These are phyloP conservation scores for Galerucella nymphaeae DNA, from an alignment of 2,888 invertebrate species.

Conservation along the genomic window DNA sequence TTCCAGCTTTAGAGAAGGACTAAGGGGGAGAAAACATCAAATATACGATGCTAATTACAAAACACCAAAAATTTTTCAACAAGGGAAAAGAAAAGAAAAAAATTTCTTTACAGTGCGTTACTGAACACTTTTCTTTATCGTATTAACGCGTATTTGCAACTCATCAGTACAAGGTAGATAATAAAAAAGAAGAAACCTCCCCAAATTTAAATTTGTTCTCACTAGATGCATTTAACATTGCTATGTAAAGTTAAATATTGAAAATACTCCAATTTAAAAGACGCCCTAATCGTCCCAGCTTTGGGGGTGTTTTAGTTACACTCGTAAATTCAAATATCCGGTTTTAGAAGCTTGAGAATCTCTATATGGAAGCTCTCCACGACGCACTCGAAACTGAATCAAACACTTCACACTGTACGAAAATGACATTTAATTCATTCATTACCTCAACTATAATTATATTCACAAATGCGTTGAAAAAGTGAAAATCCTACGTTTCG, in stretches of 20 bases:
- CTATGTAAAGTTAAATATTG: too few species aligned
- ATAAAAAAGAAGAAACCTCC: too few species aligned
- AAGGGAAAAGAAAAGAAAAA: too few species aligned
- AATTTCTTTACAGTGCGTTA: too few species aligned
- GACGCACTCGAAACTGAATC: neutral
- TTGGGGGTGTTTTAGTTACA: neutral
- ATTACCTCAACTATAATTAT: neutral
- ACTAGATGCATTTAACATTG: too few species aligned
- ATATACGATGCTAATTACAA: neutral
- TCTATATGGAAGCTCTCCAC: slow-evolving; percentile 1
- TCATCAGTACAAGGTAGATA: too few species aligned
- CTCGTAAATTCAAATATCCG: slow-evolving; percentile 12
- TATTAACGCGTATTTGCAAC: too few species aligned
- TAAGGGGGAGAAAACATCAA: slow-evolving; percentile 1
- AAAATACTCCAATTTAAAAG: too few species aligned
- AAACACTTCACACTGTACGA: neutral
- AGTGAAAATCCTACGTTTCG: slow-evolving; percentile 6
- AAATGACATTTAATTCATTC: neutral
- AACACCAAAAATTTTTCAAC: too few species aligned
- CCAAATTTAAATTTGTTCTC: too few species aligned
- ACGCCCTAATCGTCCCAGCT: neutral
- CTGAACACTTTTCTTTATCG: too few species aligned
- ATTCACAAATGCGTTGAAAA: slow-evolving; percentile 9
- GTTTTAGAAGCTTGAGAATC: neutral
- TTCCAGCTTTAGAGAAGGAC: slow-evolving; percentile 12